Evolutionary conservation across 2,113 vertebrate species (phyloP).

Genomic region (Raja brachyura): DNA sequence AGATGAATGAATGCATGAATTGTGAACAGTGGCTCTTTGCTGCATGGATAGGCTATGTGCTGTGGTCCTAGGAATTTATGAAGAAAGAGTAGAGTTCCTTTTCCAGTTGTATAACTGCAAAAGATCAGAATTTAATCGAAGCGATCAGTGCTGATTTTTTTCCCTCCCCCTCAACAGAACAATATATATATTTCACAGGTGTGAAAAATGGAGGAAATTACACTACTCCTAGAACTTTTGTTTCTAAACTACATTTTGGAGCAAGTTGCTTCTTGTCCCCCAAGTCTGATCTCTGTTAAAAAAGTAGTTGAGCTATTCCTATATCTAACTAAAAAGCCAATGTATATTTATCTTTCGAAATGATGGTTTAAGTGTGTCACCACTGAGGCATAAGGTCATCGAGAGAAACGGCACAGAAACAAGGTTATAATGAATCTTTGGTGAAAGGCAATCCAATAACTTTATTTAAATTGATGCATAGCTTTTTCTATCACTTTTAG

Average conservation of each 20-base stretch:
- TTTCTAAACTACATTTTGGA: not conserved
- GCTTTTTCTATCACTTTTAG: not conserved
- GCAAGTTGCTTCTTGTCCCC: not conserved
- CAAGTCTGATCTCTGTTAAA: not conserved
- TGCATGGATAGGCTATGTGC: not conserved
- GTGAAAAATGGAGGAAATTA: not conserved
- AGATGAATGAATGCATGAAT: not conserved
- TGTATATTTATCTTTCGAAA: not conserved
- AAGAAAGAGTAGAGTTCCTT: not conserved
- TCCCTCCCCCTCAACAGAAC: not conserved
- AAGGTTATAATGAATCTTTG: not conserved
- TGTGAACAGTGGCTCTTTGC: not conserved
- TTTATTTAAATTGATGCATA: not conserved
- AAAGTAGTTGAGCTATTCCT: not conserved
- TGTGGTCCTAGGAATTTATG: not conserved
- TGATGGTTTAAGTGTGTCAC: not conserved
- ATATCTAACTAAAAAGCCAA: not conserved
- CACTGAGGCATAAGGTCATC: too few species aligned
- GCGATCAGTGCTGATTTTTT: too few species aligned
- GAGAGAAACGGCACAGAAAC: too few species aligned
- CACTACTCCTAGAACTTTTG: not conserved
- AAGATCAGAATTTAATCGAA: not conserved
- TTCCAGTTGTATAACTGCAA: not conserved
- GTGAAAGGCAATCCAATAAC: not conserved
- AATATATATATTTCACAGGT: not conserved